These are phyloP conservation scores for Metopia argyrocephala DNA, from an alignment of 2,888 invertebrate genomes.

Conservation along the genomic window DNA sequence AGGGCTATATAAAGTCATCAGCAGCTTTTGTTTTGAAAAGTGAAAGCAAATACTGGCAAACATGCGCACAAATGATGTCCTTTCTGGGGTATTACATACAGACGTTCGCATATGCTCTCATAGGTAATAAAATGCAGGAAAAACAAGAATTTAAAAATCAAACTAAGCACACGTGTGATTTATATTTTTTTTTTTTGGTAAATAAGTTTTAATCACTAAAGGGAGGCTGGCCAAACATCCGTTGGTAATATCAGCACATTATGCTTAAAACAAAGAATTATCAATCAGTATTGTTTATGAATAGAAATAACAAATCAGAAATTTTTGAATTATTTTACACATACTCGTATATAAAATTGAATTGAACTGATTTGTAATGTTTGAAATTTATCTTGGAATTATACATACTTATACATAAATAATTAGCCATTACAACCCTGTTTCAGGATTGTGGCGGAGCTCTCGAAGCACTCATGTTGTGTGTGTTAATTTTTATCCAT, in stretches of 20 bases:
- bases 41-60: conserved; percentile 31
- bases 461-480: too few species aligned
- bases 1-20: background rate
- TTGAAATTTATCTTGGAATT: too few species aligned
- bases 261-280: conserved; percentile 6
- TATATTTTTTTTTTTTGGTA: background rate
- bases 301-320: too few species aligned
- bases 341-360: too few species aligned
- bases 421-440: too few species aligned
- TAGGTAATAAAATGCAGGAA: background rate
- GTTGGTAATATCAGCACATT: background rate
- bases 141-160: background rate
- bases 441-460: too few species aligned
- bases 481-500: too few species aligned
- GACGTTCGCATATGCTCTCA: background rate
- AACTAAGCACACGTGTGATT: background rate
- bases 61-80: conserved; percentile 1
- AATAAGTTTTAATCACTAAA: background rate
- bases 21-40: conserved; percentile 58
- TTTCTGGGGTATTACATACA: too few species aligned
- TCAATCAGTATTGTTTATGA: too few species aligned
- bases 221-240: background rate
- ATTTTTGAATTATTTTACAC: too few species aligned
- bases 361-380: too few species aligned
- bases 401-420: too few species aligned